Base-by-base conservation (phyloP, 2,888 invertebrate genomes). In the Hybos culiciformis region DNA sequence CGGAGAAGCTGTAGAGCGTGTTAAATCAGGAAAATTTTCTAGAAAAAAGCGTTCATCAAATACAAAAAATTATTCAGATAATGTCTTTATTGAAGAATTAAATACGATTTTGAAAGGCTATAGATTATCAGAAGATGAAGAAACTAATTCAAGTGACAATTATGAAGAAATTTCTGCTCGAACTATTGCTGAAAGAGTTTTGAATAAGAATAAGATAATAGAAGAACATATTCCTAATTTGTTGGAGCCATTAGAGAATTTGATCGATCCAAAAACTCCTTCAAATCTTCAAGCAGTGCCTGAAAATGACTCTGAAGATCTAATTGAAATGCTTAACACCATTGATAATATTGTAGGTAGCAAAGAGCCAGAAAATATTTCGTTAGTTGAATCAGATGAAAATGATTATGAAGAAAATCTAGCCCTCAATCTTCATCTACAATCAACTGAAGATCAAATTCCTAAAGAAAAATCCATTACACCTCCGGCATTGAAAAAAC, bases 1-100 rank as follows among this genome's bases (percentile, higher is more conserved):
- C 8, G 64, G 65, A 2, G 53, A 55, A 45, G 65, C 64, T 3
- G 54, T 66, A 17, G 62, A 63, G 53, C 51, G 1, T 52, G 48
- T 46, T 55, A 57, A 34, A 23, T 42, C 6, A 50, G 47, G 4
- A 53, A 39, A 24, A 15, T 17, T 9, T 9, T 14, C 34, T 5
- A 37, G 15, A 3, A 14, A 36, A 11, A 39, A 41, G 11, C 39
- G 31, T 11, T 18, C 18, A 14, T 44, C 44, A 18, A 26, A 29
- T 23, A 31, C 36, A 5, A 23, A 3, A 11, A 40, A 48, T 40
- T 12, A 17, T 41, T 56, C 56, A 0, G 61, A 60, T 37, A 54
- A 49, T 26, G 56, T 56, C 41, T 60, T 60, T 41, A 51, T 59
- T 33, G 51, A 52, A 18, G 55, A 54, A 5, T 46, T 59, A 20